These are phyloP conservation scores for Poeciliopsis paucimaculata DNA, from an alignment of 2,797 vertebrate species.

Conservation along the genomic window DNA sequence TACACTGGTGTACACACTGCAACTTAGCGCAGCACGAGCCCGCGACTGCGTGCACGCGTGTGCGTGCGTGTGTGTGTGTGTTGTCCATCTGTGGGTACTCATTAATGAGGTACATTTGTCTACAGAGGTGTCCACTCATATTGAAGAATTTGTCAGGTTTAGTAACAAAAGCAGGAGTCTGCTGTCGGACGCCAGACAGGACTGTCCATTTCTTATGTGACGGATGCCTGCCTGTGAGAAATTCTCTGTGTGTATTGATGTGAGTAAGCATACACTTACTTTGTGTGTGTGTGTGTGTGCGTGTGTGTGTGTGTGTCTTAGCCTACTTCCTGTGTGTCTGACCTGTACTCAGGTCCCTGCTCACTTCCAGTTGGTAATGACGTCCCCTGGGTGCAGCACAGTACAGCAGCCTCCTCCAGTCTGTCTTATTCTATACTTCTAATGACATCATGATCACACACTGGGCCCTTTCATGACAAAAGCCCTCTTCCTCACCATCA, in stretches of 20 bases:
- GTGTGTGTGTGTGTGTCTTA: conserved; percentile 14
- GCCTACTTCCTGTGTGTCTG: conserved; percentile 69
- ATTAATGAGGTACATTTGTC: conserved; percentile 76
- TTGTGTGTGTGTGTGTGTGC: conserved; percentile 10
- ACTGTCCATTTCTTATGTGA: conserved; percentile 74
- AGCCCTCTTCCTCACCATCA: conserved; percentile 70
- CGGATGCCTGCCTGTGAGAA: conserved; percentile 58
- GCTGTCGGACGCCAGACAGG: conserved; percentile 67
- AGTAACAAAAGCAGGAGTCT: conserved; percentile 57
- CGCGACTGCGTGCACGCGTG: conserved; percentile 24
- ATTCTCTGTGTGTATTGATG: conserved; percentile 19
- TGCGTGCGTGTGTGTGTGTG: conserved; percentile 9
- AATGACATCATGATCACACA: conserved; percentile 83
- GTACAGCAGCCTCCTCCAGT: conserved; percentile 69
- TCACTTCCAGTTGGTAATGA: conserved; percentile 79
- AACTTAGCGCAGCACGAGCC: conserved; percentile 70
- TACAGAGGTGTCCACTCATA: conserved; percentile 73
- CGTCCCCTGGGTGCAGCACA: conserved; percentile 71
- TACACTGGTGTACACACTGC: conserved; percentile 66
- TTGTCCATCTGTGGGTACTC: conserved; percentile 68
- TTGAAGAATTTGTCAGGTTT: conserved; percentile 71
- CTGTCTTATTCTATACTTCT: conserved; percentile 79
- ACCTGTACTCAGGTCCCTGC: conserved; percentile 75
- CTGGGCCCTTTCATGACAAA: conserved; percentile 73
- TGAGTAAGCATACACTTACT: background rate